A percentile compares a stretch with the other conserved stretches of the same genome.
Evolutionary conservation across 2,113 vertebrate species (phyloP).

Genomic region (Noctilio leporinus): DNA sequence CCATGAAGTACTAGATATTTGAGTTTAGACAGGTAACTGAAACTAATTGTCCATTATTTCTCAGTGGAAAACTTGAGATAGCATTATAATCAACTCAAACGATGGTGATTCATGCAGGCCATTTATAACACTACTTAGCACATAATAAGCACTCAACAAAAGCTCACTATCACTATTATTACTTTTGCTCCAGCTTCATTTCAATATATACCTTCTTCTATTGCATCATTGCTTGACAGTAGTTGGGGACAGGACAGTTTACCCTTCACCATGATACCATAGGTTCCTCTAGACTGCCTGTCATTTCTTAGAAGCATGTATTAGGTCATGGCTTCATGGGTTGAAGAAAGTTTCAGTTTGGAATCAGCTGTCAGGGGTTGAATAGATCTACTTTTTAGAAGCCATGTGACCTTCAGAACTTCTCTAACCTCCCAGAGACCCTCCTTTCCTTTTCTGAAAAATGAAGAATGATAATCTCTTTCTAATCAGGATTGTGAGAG

Average conservation of each 20-base stretch:
- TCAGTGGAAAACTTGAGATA: neutral
- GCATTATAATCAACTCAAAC: neutral
- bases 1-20: neutral
- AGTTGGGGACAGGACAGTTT: neutral
- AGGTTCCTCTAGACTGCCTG: neutral
- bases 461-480: neutral
- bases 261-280: neutral
- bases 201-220: neutral
- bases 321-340: neutral
- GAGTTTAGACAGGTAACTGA: neutral
- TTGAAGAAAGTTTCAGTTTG: neutral
- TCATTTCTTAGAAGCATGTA: neutral
- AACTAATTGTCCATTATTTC: neutral
- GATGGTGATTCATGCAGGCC: neutral
- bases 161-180: neutral
- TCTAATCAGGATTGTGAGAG: neutral
- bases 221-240: neutral
- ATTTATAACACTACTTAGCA: neutral
- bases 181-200: neutral
- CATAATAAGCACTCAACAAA: neutral
- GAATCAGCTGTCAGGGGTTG: neutral
- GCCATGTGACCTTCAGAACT: neutral
- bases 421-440: neutral
- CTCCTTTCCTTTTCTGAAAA: neutral
- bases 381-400: conserved; percentile 4